A percentile compares a stretch with the other conserved stretches of the same genome.
Conservation (phyloP, 92 coral and sea anemone species). For the Zoanthus solanderi region DNA sequence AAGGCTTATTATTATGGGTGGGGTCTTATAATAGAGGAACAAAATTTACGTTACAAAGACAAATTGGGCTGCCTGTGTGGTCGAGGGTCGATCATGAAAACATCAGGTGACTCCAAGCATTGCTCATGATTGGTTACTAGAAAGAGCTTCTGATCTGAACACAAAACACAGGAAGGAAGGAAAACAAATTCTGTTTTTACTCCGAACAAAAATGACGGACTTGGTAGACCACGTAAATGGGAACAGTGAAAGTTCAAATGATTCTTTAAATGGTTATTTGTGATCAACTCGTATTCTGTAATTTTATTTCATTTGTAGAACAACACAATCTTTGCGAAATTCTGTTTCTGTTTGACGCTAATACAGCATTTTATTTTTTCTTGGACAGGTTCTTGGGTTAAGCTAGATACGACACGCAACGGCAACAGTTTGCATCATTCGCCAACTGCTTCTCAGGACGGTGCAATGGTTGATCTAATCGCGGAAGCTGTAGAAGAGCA, state of each 20-base stretch:
- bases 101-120: conserved; percentile 12
- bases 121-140: conserved; percentile 18
- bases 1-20: too few species aligned
- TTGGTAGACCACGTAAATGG: conserved; percentile 80
- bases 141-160: conserved; percentile 8
- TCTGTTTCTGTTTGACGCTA: background rate
- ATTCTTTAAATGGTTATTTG: conserved; percentile 89
- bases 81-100: background rate
- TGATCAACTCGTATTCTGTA: conserved; percentile 21
- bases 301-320: background rate
- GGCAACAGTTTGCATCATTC: conserved; percentile 89
- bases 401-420: conserved; percentile 87
- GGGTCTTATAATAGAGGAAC: too few species aligned
- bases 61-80: too few species aligned
- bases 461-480: conserved; percentile 92
- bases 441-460: conserved; percentile 89
- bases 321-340: background rate
- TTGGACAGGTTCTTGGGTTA: conserved; percentile 95
- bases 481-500: conserved; percentile 97
- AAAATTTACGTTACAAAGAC: too few species aligned
- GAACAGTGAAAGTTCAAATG: conserved; percentile 85
- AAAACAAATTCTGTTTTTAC: background rate
- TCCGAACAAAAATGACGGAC: conserved; percentile 6
- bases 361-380: conserved; percentile 11
- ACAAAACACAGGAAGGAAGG: conserved; percentile 21